Evolutionary conservation across 2,888 invertebrate genomes (phyloP), one percentile per base, ranked within the genome.

Genomic region (Tillus elongatus): DNA sequence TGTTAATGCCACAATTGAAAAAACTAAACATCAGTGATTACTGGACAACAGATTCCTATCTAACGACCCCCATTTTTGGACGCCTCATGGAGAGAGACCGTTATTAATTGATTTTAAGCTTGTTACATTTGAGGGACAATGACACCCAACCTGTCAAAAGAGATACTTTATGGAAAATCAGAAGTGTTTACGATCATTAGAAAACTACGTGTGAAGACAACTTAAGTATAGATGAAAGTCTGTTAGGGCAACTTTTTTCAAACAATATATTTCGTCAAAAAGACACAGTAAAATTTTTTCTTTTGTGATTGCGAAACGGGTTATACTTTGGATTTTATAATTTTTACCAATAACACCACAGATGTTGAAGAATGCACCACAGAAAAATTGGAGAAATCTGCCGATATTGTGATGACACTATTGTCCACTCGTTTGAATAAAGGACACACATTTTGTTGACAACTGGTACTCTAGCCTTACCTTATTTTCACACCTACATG

Each of bases 391-490:
- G 43, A 38, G 4, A 32, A 35, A 11, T 44, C 45, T 12, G 49
- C 40, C 10, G 16, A 39, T 6, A 37, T 48, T 11, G 43, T 50
- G 4, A 35, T 33, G 29, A 34, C 42, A 10, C 32, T 46, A 9
- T 27, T 47, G 36, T 26, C 28, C 8, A 33, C 34, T 13, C 42
- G 41, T 35, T 15, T 45, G 6, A 32, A 46, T 16, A 44, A 36
- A 30, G 40, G 42, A 6, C 49, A 53, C 30, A 39, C 35, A 54
- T 13, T 50, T 38, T 34, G 36, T 36, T 3, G 49, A 53, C 31
- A 53, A 53, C 15, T 47, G 43, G 45, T 49, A 52, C 37, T 43
- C 46, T n/a, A 47, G 50, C 30, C 51, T 43, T 33, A 34, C 28
- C 3, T 44, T 35, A 13, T 36, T 38, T 28, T 13, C 8, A 4